Evolutionary conservation across 2,797 vertebrate genomes (phyloP).

Genomic region (Squalus acanthias): DNA sequence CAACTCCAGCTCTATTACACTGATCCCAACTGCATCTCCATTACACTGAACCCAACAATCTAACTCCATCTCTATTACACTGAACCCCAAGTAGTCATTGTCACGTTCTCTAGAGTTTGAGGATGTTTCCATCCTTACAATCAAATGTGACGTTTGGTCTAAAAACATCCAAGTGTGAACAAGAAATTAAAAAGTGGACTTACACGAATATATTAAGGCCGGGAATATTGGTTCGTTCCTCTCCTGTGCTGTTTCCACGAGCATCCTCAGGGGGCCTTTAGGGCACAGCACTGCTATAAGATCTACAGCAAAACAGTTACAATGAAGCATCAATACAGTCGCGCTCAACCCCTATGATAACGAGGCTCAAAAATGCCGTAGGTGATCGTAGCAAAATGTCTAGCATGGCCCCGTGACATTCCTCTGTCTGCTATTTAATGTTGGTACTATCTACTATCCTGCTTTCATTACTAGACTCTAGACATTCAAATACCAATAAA

Average conservation of each 20-base stretch:
- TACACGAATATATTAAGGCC: conserved; percentile 92
- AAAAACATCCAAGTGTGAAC: background rate
- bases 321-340: background rate
- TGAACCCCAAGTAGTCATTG: background rate
- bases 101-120: background rate
- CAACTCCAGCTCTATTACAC: too few relatives aligned
- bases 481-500: background rate
- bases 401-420: background rate
- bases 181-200: conserved; percentile 50
- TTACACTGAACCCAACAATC: background rate
- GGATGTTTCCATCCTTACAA: background rate
- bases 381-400: background rate
- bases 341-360: background rate
- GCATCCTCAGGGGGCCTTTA: conserved; percentile 84
- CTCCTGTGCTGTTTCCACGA: conserved; percentile 93
- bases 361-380: background rate
- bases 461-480: background rate
- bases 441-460: background rate
- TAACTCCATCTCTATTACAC: background rate
- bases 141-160: background rate
- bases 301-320: conserved; percentile 62
- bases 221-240: conserved; percentile 94
- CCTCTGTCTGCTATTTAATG: background rate
- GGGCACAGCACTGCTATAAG: conserved; percentile 84
- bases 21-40: too few relatives aligned